phyloP scores from a whole-genome alignment of 2,113 vertebrate genomes.

The Barnardius zonarius region DNA sequence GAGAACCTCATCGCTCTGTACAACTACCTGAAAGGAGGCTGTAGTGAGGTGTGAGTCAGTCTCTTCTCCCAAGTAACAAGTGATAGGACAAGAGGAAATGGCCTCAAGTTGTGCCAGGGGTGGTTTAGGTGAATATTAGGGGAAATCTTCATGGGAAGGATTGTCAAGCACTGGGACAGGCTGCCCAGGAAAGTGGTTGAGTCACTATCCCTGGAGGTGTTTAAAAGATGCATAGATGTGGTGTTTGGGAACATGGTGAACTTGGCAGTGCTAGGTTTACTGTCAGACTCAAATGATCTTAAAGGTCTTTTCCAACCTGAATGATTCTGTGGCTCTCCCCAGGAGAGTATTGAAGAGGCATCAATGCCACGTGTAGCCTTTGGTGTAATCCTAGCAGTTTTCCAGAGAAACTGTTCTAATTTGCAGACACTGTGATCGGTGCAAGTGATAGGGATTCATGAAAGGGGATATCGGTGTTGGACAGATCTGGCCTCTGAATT shows the following conservation, averaged over 20 bases:
- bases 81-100: not conserved
- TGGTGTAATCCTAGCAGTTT: not conserved
- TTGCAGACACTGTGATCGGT: not conserved
- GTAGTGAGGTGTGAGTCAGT: not conserved
- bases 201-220: not conserved
- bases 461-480: not conserved
- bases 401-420: not conserved
- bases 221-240: not conserved
- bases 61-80: not conserved
- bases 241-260: not conserved
- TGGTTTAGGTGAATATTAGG: not conserved
- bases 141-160: not conserved
- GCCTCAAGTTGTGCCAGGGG: not conserved
- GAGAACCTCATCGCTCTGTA: fast-evolving
- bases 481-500: not conserved
- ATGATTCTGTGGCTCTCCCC: not conserved
- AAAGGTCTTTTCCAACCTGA: not conserved
- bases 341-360: no score
- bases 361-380: fast-evolving
- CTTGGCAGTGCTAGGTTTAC: not conserved
- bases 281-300: not conserved
- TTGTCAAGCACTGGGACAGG: not conserved
- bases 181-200: not conserved
- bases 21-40: not conserved
- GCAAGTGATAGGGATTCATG: not conserved